phyloP scores from a whole-genome alignment of 2,113 vertebrate genomes.

The Tinamus guttatus region DNA sequence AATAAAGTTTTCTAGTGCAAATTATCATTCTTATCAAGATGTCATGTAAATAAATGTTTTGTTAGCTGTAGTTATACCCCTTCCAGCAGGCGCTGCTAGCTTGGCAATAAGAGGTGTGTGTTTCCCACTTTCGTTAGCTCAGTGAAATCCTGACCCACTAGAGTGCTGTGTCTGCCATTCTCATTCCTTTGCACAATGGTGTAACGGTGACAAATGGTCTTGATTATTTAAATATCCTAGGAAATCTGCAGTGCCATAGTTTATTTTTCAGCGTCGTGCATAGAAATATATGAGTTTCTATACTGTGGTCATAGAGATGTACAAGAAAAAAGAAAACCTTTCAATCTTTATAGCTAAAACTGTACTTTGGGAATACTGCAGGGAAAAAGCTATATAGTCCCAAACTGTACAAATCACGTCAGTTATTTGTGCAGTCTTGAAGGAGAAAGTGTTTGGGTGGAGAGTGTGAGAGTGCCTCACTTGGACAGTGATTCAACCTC shows the following conservation, averaged over 20 bases:
- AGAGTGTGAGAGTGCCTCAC: neutral
- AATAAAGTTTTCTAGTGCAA: neutral
- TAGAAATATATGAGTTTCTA: neutral
- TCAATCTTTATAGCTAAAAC: neutral
- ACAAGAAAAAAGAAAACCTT: neutral
- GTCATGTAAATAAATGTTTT: neutral
- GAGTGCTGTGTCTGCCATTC: neutral
- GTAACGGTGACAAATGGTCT: neutral
- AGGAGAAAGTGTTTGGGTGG: neutral
- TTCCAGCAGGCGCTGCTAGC: neutral
- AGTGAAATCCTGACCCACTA: neutral
- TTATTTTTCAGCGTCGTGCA: neutral
- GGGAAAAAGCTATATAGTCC: neutral
- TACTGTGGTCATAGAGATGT: neutral
- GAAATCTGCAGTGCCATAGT: neutral
- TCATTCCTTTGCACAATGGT: neutral
- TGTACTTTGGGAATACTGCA: neutral
- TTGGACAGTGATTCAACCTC: neutral
- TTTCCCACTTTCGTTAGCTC: neutral
- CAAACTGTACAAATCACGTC: neutral
- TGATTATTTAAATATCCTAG: neutral
- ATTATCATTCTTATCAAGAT: neutral
- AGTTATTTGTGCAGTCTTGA: neutral
- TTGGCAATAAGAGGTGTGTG: neutral
- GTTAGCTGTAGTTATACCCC: neutral